These are phyloP conservation scores for Danaus plexippus DNA, from an alignment of 1,140 invertebrate species.

Conservation along the genomic window DNA sequence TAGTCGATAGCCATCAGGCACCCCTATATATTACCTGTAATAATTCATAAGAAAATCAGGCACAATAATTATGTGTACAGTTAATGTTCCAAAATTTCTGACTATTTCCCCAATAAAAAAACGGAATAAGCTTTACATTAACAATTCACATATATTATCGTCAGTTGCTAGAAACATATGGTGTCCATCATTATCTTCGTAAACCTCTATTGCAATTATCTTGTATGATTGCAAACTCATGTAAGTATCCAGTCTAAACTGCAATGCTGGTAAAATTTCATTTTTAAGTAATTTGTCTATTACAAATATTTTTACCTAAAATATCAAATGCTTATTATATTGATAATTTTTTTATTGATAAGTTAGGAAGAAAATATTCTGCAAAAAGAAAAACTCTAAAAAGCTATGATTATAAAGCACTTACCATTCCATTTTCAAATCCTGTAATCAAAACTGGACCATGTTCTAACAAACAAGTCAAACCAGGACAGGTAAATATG, in stretches of 20 bases:
- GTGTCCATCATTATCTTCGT: slow-evolving; percentile 19
- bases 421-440: slow-evolving; percentile 34
- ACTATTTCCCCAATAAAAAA: not conserved
- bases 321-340: slow-evolving; percentile 3
- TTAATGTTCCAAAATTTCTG: too few relatives aligned
- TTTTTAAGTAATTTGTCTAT: slow-evolving; percentile 11
- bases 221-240: not conserved
- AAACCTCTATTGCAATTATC: slow-evolving; percentile 22
- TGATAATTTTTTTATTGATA: not conserved
- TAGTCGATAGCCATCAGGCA: too few relatives aligned
- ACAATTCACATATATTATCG: slow-evolving; percentile 8
- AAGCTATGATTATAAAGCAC: not conserved
- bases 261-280: slow-evolving; percentile 5
- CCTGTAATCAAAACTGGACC: slow-evolving; percentile 32
- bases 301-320: slow-evolving; percentile 23
- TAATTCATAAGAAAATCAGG: too few relatives aligned
- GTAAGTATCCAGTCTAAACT: slow-evolving; percentile 12
- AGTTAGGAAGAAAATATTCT: too few relatives aligned
- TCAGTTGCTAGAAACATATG: slow-evolving; percentile 19
- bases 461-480: slow-evolving; percentile 17
- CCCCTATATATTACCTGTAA: too few relatives aligned
- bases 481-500: slow-evolving; percentile 8
- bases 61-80: too few relatives aligned
- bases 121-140: slow-evolving; percentile 3
- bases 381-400: too few relatives aligned